Evolutionary conservation across 2,113 vertebrate species (phyloP), one percentile per base, ranked within the genome.

Genomic region (Drymodes brunneopygia): DNA sequence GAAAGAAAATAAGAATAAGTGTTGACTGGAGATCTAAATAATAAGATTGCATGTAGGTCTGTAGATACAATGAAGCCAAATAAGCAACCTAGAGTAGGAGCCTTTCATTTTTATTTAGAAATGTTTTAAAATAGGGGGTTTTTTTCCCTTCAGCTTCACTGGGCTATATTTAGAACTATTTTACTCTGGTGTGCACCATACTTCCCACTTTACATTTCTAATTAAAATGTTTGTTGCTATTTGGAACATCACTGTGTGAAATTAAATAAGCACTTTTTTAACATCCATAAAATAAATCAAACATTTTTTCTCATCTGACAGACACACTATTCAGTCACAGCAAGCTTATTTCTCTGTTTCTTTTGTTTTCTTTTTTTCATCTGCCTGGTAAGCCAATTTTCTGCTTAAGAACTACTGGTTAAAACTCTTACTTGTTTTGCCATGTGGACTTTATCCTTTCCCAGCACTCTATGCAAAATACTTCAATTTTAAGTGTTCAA

Each of bases 341-440:
- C 98, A 98, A 98, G 98, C 98, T 98, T 98, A 98, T 98, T 98
- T 98, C 97, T 98, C 96, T 98, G 98, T 98, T 98, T 97, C 98
- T 98, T 99, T 99, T 99, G 97, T 99, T 98, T 98, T 96, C 93
- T 93, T 97, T 90, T 98, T 98, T 98, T 98, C 98, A 98, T 98
- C 98, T 98, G 97, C 95, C 97, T 97, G 92, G 98, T 99, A 99
- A 99, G 98, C 99, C 99, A 99, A 99, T 99, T 99, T 99, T 99
- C 98, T 99, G 98, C 98, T 99, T 98, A 98, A 98, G 98, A 98
- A 98, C 96, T 98, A 95, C 97, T 98, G 97, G 98, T 99, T 98
- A 98, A 98, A 98, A 98, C 97, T 98, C 96, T 96, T 97, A 98
- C 97, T 98, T 98, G 95, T 97, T 98, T 98, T 98, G 97, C 95